Evolutionary conservation across 2,888 invertebrate species (phyloP), one percentile per base, ranked within the genome.

Genomic region (Pecten maximus): DNA sequence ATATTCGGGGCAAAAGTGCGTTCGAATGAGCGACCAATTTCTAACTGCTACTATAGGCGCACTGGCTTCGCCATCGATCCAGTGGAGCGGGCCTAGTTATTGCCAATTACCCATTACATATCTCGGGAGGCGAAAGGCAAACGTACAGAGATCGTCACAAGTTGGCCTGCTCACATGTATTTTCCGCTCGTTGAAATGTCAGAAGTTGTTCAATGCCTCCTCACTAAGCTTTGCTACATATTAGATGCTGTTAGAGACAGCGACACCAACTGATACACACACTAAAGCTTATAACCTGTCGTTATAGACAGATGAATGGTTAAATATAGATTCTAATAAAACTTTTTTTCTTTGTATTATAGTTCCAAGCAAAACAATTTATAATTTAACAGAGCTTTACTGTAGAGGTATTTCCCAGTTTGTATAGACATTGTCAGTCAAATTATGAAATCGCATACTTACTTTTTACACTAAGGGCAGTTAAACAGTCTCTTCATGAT

Each of bases 71-170:
- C 74, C 74, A 74, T 74, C 74, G 74, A 74, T 74, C 74, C 35
- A 74, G 74, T 35, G 10, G 74, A 74, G 74, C 74, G 74, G 74
- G 74, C 74, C 74, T 74, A 74, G 74, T 74, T 74, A 74, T 74
- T 74, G 74, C 74, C 74, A 74, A 74, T 74, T 74, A 74, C 74
- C 74, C 74, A 74, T 74, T 74, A 74, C 74, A 74, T 74, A 74
- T 74, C 74, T 74, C 74, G 74, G 23, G 74, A 74, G 74, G 74
- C 74, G 74, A 74, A 74, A 74, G 74, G 35, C 74, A 74, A 35
- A 35, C 74, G 74, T 74, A 74, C 74, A 74, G 74, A 74, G 74
- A 74, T 74, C 74, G 74, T 28, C 74, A 74, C 74, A 10, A 74
- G 74, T 74, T 35, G 28, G 28, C 74, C 74, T 35, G 74, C 28